These are phyloP conservation scores for Calyptommatus sinebrachiatus DNA, from an alignment of 2,113 vertebrate genomes.

Conservation along the genomic window DNA sequence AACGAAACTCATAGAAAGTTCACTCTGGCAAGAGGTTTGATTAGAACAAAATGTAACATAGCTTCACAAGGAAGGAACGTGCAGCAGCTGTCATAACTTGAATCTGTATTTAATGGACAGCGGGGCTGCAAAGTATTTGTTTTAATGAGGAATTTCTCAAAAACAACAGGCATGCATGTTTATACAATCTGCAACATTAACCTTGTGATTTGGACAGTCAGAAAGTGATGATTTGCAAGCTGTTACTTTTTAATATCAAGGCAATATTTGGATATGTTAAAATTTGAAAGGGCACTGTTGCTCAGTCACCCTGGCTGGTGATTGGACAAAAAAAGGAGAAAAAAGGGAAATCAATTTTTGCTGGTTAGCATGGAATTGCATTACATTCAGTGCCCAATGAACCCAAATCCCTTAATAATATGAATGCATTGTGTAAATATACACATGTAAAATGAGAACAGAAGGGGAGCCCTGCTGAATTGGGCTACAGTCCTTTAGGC, in stretches of 20 bases:
- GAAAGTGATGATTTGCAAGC: slow-evolving; percentile 18
- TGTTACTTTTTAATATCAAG: slow-evolving; percentile 12
- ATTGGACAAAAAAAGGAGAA: neutral
- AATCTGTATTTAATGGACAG: slow-evolving; percentile 17
- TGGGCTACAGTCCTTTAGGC: no score
- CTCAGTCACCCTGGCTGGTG: neutral
- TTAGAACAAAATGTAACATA: slow-evolving; percentile 19
- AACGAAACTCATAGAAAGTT: neutral
- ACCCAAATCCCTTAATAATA: neutral
- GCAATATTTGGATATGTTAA: slow-evolving; percentile 12
- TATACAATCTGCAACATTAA: slow-evolving; percentile 16
- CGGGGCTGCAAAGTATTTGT: slow-evolving; percentile 14
- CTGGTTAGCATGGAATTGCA: no score
- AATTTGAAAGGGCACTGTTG: slow-evolving; percentile 11
- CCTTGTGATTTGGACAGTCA: slow-evolving; percentile 25
- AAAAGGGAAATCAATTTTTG: no score
- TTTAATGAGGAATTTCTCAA: slow-evolving; percentile 29
- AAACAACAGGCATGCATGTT: slow-evolving; percentile 25
- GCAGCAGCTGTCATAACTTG: slow-evolving; percentile 34
- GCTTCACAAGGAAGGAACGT: slow-evolving; percentile 13
- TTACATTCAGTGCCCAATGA: neutral
- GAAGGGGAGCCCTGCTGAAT: no score
- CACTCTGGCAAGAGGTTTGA: neutral
- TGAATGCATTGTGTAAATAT: neutral
- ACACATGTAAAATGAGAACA: neutral